Evolutionary conservation across 2,113 vertebrate genomes (phyloP), one percentile per base, ranked within the genome.

Genomic region (Pelecanoides urinatrix): DNA sequence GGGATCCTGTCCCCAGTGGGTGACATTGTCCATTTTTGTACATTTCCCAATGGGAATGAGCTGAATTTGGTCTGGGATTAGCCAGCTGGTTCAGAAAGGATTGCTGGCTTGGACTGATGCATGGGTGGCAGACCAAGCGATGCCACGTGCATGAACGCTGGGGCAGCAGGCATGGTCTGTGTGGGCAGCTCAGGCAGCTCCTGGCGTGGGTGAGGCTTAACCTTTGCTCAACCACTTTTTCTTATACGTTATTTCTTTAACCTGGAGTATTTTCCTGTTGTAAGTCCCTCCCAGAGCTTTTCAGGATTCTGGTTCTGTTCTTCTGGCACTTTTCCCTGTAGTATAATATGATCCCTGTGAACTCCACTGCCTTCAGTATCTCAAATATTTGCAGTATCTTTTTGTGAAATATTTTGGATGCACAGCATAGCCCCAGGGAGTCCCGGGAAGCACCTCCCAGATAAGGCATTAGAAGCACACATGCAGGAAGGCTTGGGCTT

Each of bases 301-400:
- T 71, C 80, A 89, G 77, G 76, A 85, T 77, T 87, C 56, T 1
- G 26, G 61, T 96, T 97, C 72, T 5, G 4, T 62, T 91, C 65
- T 91, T 53, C 73, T 94, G 94, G 80, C 84, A 16, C 44, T 72
- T 91, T 94, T 56, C 73, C 86, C 38, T 29, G 27, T 34, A 85
- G 76, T 91, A 78, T 75, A 85, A 75, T n/a, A 47, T 0, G 7
- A 91, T 78, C 61, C 44, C 56, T 75, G 52, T 87, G 94, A 97
- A 91, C 73, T 95, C 32, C 76, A 19, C 76, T 59, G 94, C 77
- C 76, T 95, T 85, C 66, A 91, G 65, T 58, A 72, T 94, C 86
- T 90, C 86, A 97, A 91, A 92, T 92, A 96, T 87, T 96, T 94
- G 34, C 84, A 92, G 70, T 92, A 95, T 95, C 94, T 91, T 94